A percentile compares a stretch with the other conserved stretches of the same genome.
Evolutionary conservation across 2,113 vertebrate genomes (phyloP).

Genomic region (Grallaria varia): DNA sequence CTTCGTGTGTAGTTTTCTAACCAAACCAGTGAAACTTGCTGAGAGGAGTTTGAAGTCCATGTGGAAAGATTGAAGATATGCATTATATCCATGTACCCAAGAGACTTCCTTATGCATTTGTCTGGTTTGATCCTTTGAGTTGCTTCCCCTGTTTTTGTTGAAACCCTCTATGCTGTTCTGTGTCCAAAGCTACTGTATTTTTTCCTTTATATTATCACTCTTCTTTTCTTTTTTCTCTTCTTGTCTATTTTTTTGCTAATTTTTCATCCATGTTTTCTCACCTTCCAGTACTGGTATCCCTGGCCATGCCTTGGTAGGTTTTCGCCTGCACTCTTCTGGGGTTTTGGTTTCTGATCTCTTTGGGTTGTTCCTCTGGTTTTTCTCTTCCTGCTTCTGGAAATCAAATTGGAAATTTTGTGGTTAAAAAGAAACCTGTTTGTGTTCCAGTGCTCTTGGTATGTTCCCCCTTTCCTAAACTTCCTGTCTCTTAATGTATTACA

Average conservation of each 20-base stretch:
- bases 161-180: neutral
- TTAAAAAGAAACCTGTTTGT: neutral
- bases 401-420: neutral
- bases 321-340: neutral
- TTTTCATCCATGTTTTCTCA: neutral
- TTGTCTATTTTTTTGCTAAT: neutral
- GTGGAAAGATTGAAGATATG: neutral
- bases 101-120: neutral
- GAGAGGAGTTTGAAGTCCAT: neutral
- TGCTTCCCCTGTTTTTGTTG: neutral
- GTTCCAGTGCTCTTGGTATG: neutral
- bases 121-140: neutral
- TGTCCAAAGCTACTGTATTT: neutral
- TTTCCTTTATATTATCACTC: neutral
- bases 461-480: neutral
- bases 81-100: fast-evolving
- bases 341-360: neutral
- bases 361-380: neutral
- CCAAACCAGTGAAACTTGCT: neutral
- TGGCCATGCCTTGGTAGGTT: neutral
- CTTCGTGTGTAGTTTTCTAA: neutral
- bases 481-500: neutral
- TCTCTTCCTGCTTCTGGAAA: neutral
- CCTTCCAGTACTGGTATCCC: neutral
- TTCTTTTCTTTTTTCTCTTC: neutral